phyloP scores from a whole-genome alignment of 2,888 invertebrate genomes.

The Choristoneura rosaceana region DNA sequence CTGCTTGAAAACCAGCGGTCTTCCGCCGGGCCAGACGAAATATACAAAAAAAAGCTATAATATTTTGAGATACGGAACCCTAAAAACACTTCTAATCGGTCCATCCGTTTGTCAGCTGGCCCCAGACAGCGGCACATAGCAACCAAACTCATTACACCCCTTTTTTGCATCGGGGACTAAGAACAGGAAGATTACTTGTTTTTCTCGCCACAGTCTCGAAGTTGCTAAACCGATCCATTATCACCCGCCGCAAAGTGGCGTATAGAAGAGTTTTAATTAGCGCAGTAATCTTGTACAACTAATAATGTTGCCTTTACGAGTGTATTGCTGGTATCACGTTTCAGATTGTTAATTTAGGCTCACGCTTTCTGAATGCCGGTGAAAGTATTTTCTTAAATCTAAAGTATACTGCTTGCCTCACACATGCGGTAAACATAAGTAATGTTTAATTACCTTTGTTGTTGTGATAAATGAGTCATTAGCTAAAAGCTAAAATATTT shows the following conservation, averaged over 20 bases:
- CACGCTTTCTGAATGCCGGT: slow-evolving; percentile 77
- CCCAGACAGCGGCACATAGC: too few species aligned
- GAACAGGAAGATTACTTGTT: background rate
- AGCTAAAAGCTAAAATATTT: too few species aligned
- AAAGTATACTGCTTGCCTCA: background rate
- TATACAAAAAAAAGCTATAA: too few species aligned
- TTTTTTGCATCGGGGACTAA: too few species aligned
- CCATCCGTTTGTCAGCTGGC: too few species aligned
- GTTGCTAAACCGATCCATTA: background rate
- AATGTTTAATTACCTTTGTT: background rate
- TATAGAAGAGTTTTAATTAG: slow-evolving; percentile 56
- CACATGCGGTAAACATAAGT: slow-evolving; percentile 10
- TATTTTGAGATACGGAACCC: too few species aligned
- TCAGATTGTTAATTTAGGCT: slow-evolving; percentile 79
- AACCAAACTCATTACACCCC: too few species aligned
- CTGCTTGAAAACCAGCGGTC: too few species aligned
- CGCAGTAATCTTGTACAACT: slow-evolving; percentile 53
- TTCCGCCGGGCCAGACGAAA: too few species aligned
- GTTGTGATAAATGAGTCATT: background rate
- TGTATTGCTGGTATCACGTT: slow-evolving; percentile 53
- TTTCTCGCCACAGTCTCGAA: background rate
- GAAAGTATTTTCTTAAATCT: slow-evolving; percentile 60
- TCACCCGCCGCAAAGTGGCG: slow-evolving; percentile 13
- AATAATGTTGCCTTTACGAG: slow-evolving; percentile 48
- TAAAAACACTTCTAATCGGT: too few species aligned